Conservation (phyloP, 2,113 vertebrate species). For the Scolopax mira region DNA sequence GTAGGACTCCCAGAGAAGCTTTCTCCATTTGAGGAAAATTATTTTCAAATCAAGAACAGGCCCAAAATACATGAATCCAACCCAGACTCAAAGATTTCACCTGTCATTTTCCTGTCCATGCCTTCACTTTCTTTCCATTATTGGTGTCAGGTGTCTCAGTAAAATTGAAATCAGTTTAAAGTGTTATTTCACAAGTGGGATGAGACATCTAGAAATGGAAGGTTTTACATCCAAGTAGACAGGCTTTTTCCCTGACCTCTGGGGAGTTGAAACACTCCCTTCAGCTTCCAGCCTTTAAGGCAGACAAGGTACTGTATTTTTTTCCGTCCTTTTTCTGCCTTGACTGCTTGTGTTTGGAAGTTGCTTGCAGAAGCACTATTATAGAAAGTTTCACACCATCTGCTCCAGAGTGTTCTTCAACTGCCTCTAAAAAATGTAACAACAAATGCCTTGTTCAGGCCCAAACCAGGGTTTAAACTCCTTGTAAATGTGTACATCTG, state of each 20-base stretch:
- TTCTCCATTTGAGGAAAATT: not conserved
- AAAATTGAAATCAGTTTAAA: not conserved
- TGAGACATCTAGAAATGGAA: not conserved
- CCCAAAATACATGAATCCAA: not conserved
- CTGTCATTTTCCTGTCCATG: not conserved
- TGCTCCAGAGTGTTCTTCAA: not conserved
- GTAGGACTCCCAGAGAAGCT: not conserved
- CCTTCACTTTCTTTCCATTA: not conserved
- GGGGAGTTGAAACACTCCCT: not conserved
- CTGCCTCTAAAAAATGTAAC: not conserved
- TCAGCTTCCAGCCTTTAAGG: not conserved
- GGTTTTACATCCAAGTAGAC: not conserved
- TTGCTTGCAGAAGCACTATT: not conserved
- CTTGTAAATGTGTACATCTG: not conserved
- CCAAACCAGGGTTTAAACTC: not conserved
- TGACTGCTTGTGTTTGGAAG: not conserved
- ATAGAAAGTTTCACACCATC: not conserved
- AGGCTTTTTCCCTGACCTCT: not conserved
- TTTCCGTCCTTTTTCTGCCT: not conserved
- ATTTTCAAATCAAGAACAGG: not conserved
- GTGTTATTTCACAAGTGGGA: not conserved
- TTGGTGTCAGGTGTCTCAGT: not conserved
- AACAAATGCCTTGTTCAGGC: not conserved
- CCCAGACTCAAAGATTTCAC: not conserved
- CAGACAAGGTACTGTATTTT: not conserved